These are phyloP conservation scores for Cossypha caffra DNA, from an alignment of 2,797 vertebrate species.

Conservation along the genomic window DNA sequence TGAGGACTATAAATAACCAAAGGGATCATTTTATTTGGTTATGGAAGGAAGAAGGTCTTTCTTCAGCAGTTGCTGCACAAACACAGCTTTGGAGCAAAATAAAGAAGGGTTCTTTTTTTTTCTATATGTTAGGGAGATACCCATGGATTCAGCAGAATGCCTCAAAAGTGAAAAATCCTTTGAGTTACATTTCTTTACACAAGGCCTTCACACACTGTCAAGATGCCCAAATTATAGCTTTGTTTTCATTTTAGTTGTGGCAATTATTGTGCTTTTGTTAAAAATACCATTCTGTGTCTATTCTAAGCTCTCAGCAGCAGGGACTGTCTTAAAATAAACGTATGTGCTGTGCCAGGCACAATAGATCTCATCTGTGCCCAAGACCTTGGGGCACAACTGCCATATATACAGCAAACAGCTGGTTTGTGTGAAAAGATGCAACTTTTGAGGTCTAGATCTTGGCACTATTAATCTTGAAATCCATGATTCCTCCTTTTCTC, in stretches of 20 bases:
- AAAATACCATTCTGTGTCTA: conserved; percentile 55
- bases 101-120: conserved; percentile 28
- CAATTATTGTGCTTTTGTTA: conserved; percentile 59
- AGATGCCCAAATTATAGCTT: conserved; percentile 48
- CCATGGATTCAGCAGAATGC: neutral
- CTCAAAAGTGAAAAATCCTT: neutral
- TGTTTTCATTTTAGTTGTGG: conserved; percentile 55
- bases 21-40: conserved; percentile 77
- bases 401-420: neutral
- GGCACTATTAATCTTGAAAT: neutral
- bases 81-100: conserved; percentile 54
- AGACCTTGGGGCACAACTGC: neutral
- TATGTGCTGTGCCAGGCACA: conserved; percentile 25
- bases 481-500: neutral
- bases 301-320: conserved; percentile 30
- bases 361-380: neutral
- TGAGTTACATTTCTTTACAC: neutral
- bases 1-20: conserved; percentile 78
- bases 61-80: conserved; percentile 68
- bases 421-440: neutral
- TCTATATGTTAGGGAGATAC: conserved; percentile 18
- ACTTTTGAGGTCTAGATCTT: neutral
- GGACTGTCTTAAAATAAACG: conserved; percentile 47
- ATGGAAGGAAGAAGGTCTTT: conserved; percentile 75
- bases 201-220: neutral